phyloP scores from a whole-genome alignment of 2,888 invertebrate genomes.

The Synergus gifuensis region DNA sequence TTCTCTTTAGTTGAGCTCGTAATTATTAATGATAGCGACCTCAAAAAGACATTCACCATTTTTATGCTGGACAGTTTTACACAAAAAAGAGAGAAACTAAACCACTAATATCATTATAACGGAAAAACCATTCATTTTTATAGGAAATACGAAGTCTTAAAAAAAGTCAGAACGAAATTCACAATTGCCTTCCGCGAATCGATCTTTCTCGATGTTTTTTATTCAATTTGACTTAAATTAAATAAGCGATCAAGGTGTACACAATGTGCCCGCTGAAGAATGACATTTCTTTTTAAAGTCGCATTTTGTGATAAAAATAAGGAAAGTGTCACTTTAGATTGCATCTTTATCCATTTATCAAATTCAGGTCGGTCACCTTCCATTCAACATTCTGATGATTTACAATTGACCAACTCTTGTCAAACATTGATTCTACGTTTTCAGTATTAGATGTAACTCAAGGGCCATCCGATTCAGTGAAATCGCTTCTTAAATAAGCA shows the following conservation, averaged over 20 bases:
- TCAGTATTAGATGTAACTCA: background rate
- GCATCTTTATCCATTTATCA: slow-evolving; percentile 18
- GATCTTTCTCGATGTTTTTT: too few species aligned
- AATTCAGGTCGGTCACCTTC: slow-evolving; percentile 18
- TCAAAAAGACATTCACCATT: background rate
- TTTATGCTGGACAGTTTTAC: background rate
- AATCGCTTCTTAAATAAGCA: background rate
- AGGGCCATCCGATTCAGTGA: background rate
- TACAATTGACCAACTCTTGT: background rate
- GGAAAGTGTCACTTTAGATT: slow-evolving; percentile 24
- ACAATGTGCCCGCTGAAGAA: background rate
- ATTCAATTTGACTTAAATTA: background rate
- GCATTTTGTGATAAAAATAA: slow-evolving; percentile 36
- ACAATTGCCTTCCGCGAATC: too few species aligned
- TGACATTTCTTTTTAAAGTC: background rate
- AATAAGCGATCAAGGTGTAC: background rate
- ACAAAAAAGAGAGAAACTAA: background rate
- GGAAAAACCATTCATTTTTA: background rate
- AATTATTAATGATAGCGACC: slow-evolving; percentile 23
- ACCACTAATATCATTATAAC: background rate
- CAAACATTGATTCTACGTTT: background rate
- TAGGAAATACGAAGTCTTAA: too few species aligned
- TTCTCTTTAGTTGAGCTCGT: background rate
- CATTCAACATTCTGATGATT: background rate
- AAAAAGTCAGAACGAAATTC: background rate